phyloP scores from a whole-genome alignment of 1,140 invertebrate genomes.

The Semibalanus balanoides region DNA sequence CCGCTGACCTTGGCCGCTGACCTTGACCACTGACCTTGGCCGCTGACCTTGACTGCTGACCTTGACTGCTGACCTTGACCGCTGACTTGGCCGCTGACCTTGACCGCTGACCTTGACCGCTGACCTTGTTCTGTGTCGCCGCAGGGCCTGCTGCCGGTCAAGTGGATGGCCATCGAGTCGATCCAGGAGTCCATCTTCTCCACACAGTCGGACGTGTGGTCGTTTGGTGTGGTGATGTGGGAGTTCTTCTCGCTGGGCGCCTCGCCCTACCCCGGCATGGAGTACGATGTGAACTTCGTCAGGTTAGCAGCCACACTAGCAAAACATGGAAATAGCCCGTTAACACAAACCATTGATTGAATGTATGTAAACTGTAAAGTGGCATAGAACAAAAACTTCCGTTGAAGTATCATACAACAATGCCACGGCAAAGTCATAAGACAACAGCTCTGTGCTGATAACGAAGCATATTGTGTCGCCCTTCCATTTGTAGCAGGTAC shows the following conservation, averaged over 20 bases:
- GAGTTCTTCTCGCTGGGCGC: slow-evolving; percentile 37
- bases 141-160: slow-evolving; percentile 30
- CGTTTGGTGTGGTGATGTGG: slow-evolving; percentile 45
- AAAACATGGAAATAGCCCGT: not conserved
- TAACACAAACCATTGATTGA: not conserved
- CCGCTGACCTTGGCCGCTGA: not conserved
- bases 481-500: not conserved
- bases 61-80: slow-evolving; percentile 3
- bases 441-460: not conserved
- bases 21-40: slow-evolving; percentile 3
- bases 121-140: not conserved
- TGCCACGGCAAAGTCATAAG: not conserved
- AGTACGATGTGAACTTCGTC: slow-evolving; percentile 16
- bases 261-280: slow-evolving; percentile 20
- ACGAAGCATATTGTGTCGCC: not conserved
- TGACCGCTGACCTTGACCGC: slow-evolving; percentile 6
- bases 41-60: not conserved
- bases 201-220: slow-evolving; percentile 36
- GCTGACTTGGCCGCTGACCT: not conserved
- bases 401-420: too few species aligned
- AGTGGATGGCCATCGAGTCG: slow-evolving; percentile 36
- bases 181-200: slow-evolving; percentile 28
- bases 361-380: slow-evolving; percentile 15
- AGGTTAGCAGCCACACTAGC: not conserved
- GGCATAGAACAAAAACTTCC: too few species aligned